A percentile compares a stretch with the other conserved stretches of the same genome.
Conservation (phyloP, 2,113 vertebrate genomes). For the Chlamydotis undulata region DNA sequence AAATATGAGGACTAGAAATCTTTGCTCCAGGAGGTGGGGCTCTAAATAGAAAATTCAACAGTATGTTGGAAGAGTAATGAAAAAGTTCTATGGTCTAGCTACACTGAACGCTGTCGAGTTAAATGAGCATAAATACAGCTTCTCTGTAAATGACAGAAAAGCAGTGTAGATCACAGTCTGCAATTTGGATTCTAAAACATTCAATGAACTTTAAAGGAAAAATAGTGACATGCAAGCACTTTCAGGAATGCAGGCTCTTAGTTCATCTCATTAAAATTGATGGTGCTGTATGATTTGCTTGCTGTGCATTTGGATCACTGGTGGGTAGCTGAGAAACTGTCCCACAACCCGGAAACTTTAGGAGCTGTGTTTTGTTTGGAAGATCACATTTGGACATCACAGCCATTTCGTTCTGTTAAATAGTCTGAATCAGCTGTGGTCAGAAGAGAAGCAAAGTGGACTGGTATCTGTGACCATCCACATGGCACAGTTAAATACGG, state of each 20-base stretch:
- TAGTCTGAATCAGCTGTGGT: neutral
- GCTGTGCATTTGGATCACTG: neutral
- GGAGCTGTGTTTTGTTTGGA: neutral
- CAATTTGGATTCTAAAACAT: neutral
- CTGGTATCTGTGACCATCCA: neutral
- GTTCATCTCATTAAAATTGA: neutral
- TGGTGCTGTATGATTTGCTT: neutral
- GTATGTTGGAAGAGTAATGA: neutral
- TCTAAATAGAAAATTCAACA: neutral
- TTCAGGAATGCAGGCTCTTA: neutral
- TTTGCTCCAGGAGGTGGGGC: neutral
- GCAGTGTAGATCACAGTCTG: neutral
- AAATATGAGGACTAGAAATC: neutral
- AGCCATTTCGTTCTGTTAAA: neutral
- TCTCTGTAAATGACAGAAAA: neutral
- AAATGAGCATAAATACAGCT: neutral
- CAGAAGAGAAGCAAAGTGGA: neutral
- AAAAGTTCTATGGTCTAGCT: neutral
- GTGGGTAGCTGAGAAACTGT: neutral
- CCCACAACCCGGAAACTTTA: neutral
- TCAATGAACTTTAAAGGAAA: neutral
- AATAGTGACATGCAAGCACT: neutral
- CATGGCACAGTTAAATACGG: too few species aligned
- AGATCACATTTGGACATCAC: neutral
- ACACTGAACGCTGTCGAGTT: neutral